Evolutionary conservation across 2,888 invertebrate genomes (phyloP), one percentile per base, ranked within the genome.

Genomic region (Spicauda simplicius): DNA sequence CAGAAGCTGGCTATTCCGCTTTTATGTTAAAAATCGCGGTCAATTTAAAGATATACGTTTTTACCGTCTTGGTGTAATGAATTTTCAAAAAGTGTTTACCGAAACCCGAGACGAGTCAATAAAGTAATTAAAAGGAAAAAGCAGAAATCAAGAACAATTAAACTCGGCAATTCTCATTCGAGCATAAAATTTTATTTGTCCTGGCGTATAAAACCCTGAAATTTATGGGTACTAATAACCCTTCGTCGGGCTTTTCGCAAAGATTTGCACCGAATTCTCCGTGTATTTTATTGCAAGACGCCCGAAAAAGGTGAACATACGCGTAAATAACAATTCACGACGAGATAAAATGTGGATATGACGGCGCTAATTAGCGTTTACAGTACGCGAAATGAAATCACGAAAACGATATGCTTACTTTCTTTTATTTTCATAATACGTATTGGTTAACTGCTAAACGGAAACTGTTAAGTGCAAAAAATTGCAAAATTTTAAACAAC

Each of bases 71-170:
- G n/a, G 48, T 48, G 16, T 48, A 16, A 48, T 48, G 37, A 37
- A 37, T 48, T 48, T 16, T n/a, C 16, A 48, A 48, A 48, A 16
- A 50, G 18, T 50, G 50, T 50, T 18, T 16, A 48, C n/a, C 48
- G 16, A 48, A 52, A 60, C 7, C 60, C n/a, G 14, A n/a, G 33
- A 14, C 12, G 20, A 50, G 20, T 37, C 52, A 64, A 64, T 64
- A 64, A 57, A 64, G 57, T 52, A 33, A 58, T 64, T 16, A 64
- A 64, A 57, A 50, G 14, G 30, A 56, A 30, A 58, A 64, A 52
- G 1, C 10, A 1, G 0, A 52, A 64, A 20, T 50, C 7, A 12
- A 2, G 10, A 14, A n/a, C 12, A 57, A 52, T 53, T 20, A 53
- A 6, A 57, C 14, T 7, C 53, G 52, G 64, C 52, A 58, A 30